These are phyloP conservation scores for Pantala flavescens DNA, from an alignment of 1,140 invertebrate species.

Conservation along the genomic window DNA sequence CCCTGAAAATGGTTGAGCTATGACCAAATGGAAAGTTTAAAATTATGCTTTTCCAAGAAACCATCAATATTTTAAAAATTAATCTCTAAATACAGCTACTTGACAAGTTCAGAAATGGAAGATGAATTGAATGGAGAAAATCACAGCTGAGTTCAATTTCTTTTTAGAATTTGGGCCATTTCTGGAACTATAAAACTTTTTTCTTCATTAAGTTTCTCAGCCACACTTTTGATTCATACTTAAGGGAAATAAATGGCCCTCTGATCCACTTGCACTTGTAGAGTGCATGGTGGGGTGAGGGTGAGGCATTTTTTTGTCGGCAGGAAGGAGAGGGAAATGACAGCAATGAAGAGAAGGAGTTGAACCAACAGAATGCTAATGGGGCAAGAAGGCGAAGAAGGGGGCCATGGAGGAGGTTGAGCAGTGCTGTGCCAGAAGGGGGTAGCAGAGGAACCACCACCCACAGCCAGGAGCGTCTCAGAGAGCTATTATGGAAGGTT, in stretches of 20 bases:
- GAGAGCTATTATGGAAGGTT: slow-evolving; percentile 47
- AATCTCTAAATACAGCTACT: no score
- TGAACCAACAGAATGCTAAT: background rate
- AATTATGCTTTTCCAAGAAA: no score
- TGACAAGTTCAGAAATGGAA: no score
- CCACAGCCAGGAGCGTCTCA: slow-evolving; percentile 32
- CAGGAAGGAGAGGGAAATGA: slow-evolving; percentile 2
- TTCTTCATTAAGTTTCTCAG: no score
- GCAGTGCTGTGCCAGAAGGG: slow-evolving; percentile 29
- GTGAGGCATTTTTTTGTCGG: background rate
- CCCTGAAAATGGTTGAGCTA: no score
- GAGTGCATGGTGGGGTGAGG: background rate
- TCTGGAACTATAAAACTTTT: no score
- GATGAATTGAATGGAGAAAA: no score
- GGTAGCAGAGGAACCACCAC: slow-evolving; percentile 27
- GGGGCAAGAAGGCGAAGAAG: slow-evolving; percentile 22
- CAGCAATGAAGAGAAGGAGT: background rate
- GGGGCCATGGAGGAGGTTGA: slow-evolving; percentile 28
- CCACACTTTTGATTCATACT: background rate
- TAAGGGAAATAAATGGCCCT: background rate
- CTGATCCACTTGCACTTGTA: background rate
- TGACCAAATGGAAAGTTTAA: no score
- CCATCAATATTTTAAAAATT: no score
- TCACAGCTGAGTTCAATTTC: no score
- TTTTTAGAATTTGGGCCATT: no score